phyloP scores from a whole-genome alignment of 2,888 invertebrate genomes.

The Acanthopleura granulata region DNA sequence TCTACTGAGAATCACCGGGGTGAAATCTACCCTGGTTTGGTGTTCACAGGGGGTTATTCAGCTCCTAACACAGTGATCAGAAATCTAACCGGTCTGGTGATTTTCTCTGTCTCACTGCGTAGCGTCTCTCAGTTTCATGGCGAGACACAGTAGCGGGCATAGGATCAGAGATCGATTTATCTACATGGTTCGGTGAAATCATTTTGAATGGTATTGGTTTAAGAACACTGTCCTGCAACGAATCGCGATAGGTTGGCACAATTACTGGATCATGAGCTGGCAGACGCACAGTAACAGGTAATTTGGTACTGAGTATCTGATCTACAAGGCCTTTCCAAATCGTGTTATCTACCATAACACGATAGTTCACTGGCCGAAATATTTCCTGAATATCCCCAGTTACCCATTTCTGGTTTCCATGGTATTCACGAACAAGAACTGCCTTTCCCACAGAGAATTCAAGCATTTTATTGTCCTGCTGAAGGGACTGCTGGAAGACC shows the following conservation, averaged over 20 bases:
- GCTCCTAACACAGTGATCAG: too few relatives aligned
- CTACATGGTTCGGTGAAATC: too few relatives aligned
- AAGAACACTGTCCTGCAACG: too few relatives aligned
- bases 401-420: conserved; percentile 10
- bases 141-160: not conserved
- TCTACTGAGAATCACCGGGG: too few relatives aligned
- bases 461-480: not conserved
- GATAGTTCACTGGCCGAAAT: too few relatives aligned
- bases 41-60: too few relatives aligned
- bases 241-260: not conserved
- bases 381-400: not conserved
- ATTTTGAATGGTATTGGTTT: too few relatives aligned
- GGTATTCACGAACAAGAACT: not conserved
- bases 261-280: not conserved
- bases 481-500: too few relatives aligned
- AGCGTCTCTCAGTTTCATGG: not conserved
- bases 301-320: not conserved
- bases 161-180: too few relatives aligned
- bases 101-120: not conserved
- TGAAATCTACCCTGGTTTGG: too few relatives aligned
- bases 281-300: not conserved
- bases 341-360: not conserved
- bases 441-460: not conserved
- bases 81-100: not conserved
- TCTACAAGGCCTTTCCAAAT: not conserved